Conservation (phyloP, 1,140 invertebrate genomes). For the Paramacrobiotus metropolitanus region DNA sequence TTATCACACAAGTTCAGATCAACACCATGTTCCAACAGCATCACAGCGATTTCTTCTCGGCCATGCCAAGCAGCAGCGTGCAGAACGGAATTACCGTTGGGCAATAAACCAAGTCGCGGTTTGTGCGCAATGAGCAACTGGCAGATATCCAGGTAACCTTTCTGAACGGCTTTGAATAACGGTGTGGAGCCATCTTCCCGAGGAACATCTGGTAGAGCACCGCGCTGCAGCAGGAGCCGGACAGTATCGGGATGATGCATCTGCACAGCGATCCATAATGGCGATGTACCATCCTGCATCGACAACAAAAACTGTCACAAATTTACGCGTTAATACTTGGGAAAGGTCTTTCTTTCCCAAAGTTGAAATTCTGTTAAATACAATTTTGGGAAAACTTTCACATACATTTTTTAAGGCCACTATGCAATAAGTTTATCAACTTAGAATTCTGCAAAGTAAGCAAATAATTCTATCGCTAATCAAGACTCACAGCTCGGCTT, state of each 20-base stretch:
- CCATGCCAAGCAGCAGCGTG: slow-evolving; percentile 70
- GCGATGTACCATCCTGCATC: slow-evolving; percentile 52
- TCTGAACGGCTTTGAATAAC: slow-evolving; percentile 71
- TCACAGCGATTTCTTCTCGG: slow-evolving; percentile 61
- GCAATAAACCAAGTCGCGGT: slow-evolving; percentile 48
- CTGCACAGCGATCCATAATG: slow-evolving; percentile 76
- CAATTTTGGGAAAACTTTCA: no score
- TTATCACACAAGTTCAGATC: slow-evolving; percentile 38
- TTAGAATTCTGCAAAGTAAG: no score
- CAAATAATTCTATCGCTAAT: no score
- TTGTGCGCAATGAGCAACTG: slow-evolving; percentile 54
- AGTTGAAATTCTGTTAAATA: no score
- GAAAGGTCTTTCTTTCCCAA: no score
- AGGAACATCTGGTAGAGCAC: slow-evolving; percentile 59
- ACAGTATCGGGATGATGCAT: slow-evolving; percentile 68
- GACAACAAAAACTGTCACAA: no score
- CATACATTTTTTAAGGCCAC: no score
- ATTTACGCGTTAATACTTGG: no score
- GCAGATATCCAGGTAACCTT: slow-evolving; percentile 68
- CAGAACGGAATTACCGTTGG: slow-evolving; percentile 65
- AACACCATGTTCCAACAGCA: slow-evolving; percentile 60
- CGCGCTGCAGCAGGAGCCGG: slow-evolving; percentile 45
- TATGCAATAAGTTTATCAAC: no score
- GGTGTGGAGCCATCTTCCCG: slow-evolving; percentile 86
- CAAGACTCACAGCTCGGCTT: no score